These are phyloP conservation scores for Nasonia oneida DNA, from an alignment of 2,888 invertebrate species.

Conservation along the genomic window DNA sequence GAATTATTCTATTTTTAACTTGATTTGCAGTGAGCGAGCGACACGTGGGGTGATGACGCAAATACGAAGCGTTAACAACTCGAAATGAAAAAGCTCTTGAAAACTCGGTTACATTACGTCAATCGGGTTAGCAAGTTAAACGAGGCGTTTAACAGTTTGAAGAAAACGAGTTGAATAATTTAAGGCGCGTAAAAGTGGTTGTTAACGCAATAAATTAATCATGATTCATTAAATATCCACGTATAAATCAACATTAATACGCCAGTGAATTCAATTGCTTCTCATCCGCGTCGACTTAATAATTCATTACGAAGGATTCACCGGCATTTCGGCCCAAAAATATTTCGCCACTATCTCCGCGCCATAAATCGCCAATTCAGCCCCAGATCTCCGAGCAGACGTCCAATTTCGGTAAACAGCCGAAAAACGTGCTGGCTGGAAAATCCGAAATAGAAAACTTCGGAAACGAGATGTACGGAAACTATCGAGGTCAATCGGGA, in stretches of 20 bases:
- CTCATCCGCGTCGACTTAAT: background rate
- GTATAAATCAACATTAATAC: background rate
- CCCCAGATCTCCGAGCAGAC: background rate
- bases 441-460: constrained; percentile 3
- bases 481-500: background rate
- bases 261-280: background rate
- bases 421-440: background rate
- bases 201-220: background rate
- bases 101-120: constrained; percentile 17
- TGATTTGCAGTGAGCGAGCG: no score
- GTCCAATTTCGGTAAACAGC: background rate
- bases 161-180: background rate
- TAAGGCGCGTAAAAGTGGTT: background rate
- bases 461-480: background rate
- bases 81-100: background rate
- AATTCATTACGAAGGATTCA: background rate
- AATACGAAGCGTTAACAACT: constrained; percentile 9
- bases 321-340: background rate
- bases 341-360: background rate
- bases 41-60: background rate
- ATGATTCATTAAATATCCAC: background rate
- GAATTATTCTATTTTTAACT: background rate
- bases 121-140: constrained; percentile 16
- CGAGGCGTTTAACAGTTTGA: background rate
- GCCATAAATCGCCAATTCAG: background rate